A percentile compares a stretch with the other conserved stretches of the same genome.
These are phyloP conservation scores for Acanthis flammea DNA, from an alignment of 2,797 vertebrate species.

Conservation along the genomic window DNA sequence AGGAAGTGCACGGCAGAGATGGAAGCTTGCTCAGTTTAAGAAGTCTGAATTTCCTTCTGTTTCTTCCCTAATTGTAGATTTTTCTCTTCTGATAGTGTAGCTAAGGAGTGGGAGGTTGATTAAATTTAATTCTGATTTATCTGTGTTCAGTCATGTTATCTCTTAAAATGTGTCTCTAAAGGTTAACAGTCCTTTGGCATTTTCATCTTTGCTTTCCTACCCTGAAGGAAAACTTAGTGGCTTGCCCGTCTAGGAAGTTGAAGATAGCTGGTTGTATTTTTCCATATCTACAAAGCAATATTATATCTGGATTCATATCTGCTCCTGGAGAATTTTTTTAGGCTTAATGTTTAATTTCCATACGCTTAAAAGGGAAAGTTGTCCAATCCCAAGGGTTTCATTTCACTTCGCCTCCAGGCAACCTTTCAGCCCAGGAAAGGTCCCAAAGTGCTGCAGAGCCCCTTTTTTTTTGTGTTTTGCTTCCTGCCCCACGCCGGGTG, in stretches of 20 bases:
- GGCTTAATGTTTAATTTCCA: conserved; percentile 52
- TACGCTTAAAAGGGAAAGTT: conserved; percentile 28
- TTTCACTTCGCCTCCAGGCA: background rate
- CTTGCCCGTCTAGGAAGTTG: background rate
- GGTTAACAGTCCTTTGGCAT: conserved; percentile 57
- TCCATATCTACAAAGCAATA: conserved; percentile 31
- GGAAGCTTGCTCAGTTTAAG: conserved; percentile 20
- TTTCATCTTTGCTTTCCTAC: conserved; percentile 49
- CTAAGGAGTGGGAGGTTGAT: conserved; percentile 33
- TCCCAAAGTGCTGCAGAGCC: background rate
- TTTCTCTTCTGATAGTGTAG: conserved; percentile 9
- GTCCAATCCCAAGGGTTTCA: background rate
- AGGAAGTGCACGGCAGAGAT: conserved; percentile 6
- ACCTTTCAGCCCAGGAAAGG: background rate
- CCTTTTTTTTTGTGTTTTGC: background rate
- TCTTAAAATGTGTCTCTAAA: conserved; percentile 53
- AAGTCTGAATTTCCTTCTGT: conserved; percentile 25
- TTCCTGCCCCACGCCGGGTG: conserved; percentile 11
- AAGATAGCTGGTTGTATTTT: conserved; percentile 47
- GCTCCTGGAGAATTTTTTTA: conserved; percentile 24
- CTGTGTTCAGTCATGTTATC: conserved; percentile 24
- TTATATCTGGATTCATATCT: conserved; percentile 49
- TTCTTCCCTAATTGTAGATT: conserved; percentile 39
- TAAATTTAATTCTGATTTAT: conserved; percentile 40
- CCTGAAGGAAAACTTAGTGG: conserved; percentile 25